Conservation (phyloP, 2,888 invertebrate species). For the Drosophila hamatofila region DNA sequence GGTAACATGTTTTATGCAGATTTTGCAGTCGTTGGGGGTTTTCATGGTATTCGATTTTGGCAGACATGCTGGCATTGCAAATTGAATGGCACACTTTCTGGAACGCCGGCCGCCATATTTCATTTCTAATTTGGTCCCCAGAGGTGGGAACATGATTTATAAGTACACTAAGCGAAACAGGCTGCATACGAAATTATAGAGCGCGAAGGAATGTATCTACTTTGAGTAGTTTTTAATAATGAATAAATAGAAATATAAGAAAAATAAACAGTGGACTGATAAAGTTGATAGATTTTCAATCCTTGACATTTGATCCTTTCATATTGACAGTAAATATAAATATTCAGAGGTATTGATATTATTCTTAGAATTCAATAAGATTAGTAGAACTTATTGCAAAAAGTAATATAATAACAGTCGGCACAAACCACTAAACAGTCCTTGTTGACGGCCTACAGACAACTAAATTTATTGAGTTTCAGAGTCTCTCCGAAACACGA, state of each 20-base stretch:
- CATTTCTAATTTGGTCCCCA: conserved; percentile 44
- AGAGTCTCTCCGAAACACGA: too few relatives aligned
- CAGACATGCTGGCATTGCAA: conserved; percentile 42
- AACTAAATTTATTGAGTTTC: too few relatives aligned
- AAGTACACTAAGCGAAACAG: conserved; percentile 6
- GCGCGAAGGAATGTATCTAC: not conserved
- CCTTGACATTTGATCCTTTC: too few relatives aligned
- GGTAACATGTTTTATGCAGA: conserved; percentile 70
- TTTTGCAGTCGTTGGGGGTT: conserved; percentile 47
- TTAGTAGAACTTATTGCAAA: too few relatives aligned
- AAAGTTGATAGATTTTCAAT: too few relatives aligned
- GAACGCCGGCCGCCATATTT: conserved; percentile 46
- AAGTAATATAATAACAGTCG: too few relatives aligned
- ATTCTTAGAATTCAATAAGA: too few relatives aligned
- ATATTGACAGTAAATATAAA: too few relatives aligned
- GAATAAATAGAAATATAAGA: not conserved
- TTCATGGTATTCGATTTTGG: conserved; percentile 58
- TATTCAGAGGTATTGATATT: too few relatives aligned
- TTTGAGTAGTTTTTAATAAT: not conserved
- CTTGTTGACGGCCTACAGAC: too few relatives aligned
- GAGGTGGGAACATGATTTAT: conserved; percentile 64
- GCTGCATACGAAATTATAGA: not conserved
- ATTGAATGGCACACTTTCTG: conserved; percentile 47
- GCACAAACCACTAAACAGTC: too few relatives aligned
- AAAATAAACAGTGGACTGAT: too few relatives aligned